Evolutionary conservation across 2,888 invertebrate genomes (phyloP), one percentile per base, ranked within the genome.

Genomic region (Drosophila nigricruria): DNA sequence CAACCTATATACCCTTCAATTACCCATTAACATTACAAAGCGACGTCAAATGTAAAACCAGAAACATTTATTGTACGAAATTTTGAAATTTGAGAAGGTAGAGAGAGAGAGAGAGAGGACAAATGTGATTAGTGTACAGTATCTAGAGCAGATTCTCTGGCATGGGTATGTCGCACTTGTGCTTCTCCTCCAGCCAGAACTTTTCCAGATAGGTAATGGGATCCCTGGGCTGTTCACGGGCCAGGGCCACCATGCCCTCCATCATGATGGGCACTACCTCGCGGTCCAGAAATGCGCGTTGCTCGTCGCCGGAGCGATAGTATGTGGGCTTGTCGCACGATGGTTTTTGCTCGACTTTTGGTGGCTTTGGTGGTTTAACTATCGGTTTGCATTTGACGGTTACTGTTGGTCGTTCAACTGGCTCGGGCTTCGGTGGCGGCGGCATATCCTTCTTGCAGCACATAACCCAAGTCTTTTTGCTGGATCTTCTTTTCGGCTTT

Each of bases 171-270:
- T 82, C 69, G 25, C 89, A 87, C 43, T 81, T 81, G 25, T 87
- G 84, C 59, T 72, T 36, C 3, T 82, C 57, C 14, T 76, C 16
- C 20, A 82, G 65, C 86, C 86, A 87, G 57, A 79, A 87, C 12
- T 70, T 72, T 16, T 82, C 72, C 23, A 87, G 53, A 54, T 72
- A 82, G 1, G 9, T 63, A 1, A 87, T 81, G 5, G 86, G 86
- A 76, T 87, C 86, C 3, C 32, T 49, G 0, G 86, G 86, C 50
- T 62, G 63, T 2, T 82, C 81, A 0, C 87, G 84, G 3, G 89
- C 82, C 57, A 87, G 18, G 0, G 59, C 81, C 50, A 87, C 36
- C 82, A 87, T 71, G 6, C 86, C 86, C 50, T 87, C 77, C 84
- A 88, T 82, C 5, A 87, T 18, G 1, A 88, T 74, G 43, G 86